A percentile compares a stretch with the other conserved stretches of the same genome.
Conservation (phyloP, 2,888 invertebrate species). For the Melikaiella ostensackeni region DNA sequence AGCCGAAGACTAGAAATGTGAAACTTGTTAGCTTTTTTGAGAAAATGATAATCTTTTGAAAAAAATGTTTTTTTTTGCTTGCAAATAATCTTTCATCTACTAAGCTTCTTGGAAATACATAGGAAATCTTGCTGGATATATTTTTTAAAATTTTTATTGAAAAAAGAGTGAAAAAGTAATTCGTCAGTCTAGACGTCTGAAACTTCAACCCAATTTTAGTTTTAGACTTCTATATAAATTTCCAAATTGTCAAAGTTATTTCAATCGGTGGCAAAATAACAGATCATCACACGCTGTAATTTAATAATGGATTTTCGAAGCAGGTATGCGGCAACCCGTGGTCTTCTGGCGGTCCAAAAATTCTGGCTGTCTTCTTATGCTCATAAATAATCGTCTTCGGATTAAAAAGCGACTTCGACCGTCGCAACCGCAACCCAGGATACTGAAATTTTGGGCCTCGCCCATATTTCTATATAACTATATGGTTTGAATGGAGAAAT, state of each 20-base stretch:
- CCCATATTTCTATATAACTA: conserved; percentile 36
- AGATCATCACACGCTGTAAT: conserved; percentile 70
- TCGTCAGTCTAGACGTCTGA: too few relatives aligned
- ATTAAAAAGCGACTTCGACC: conserved; percentile 63
- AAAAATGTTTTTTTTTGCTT: too few relatives aligned
- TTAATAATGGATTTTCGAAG: conserved; percentile 67
- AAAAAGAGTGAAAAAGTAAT: too few relatives aligned
- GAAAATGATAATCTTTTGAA: too few relatives aligned
- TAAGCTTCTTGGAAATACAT: too few relatives aligned
- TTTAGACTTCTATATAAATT: background rate
- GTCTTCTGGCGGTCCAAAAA: conserved; percentile 48
- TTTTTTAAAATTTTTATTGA: too few relatives aligned
- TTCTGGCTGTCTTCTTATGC: conserved; percentile 62
- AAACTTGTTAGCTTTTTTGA: too few relatives aligned
- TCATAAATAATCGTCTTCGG: conserved; percentile 72
- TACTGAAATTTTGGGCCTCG: conserved; percentile 27
- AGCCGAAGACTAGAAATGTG: too few relatives aligned
- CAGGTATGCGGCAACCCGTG: conserved; percentile 56
- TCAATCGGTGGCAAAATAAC: conserved; percentile 64
- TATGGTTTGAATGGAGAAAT: conserved; percentile 17
- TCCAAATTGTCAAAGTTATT: conserved; percentile 17
- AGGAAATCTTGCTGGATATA: too few relatives aligned
- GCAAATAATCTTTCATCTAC: too few relatives aligned
- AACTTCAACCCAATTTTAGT: too few relatives aligned
- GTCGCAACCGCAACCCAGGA: conserved; percentile 35